These are phyloP conservation scores for Oscheius sp. DNA, from an alignment of 2,888 invertebrate genomes.

Conservation along the genomic window DNA sequence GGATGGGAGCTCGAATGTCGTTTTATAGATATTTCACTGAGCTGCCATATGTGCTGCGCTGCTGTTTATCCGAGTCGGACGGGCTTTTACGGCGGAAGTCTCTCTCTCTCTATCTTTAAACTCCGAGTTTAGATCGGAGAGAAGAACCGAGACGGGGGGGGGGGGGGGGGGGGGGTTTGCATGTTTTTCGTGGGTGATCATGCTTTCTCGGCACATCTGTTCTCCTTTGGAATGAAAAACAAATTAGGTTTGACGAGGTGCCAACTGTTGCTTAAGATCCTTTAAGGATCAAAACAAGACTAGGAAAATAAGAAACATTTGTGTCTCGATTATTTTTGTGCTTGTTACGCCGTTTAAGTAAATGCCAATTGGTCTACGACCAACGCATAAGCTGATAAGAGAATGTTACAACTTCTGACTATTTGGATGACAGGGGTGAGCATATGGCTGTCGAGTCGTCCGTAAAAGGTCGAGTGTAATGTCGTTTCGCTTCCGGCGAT, in stretches of 20 bases:
- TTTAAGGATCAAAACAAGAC: conserved; percentile 26
- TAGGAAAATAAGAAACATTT: not conserved
- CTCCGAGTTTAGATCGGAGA: conserved; percentile 6
- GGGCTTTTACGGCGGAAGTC: conserved; percentile 29
- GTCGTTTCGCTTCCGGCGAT: conserved; percentile 30
- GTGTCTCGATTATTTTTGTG: too few relatives aligned
- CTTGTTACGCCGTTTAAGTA: not conserved
- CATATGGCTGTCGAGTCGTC: conserved; percentile 17
- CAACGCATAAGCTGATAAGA: too few relatives aligned
- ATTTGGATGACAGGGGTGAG: not conserved
- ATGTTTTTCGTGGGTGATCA: not conserved
- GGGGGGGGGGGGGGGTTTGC: not conserved
- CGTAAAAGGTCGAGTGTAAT: conserved; percentile 25
- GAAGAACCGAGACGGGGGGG: not conserved
- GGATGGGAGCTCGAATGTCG: not conserved
- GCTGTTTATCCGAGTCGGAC: conserved; percentile 24
- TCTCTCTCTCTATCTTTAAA: too few relatives aligned
- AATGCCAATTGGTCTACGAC: too few relatives aligned
- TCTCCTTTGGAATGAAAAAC: conserved; percentile 8
- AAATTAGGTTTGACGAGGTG: conserved; percentile 17
- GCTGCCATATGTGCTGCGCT: conserved; percentile 25
- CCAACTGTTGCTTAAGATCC: conserved; percentile 15
- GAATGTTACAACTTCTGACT: not conserved
- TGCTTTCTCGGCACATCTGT: conserved; percentile 14
- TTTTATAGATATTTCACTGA: conserved; percentile 22